Conservation (phyloP, 1,140 invertebrate genomes). For the Penaeus chinensis region DNA sequence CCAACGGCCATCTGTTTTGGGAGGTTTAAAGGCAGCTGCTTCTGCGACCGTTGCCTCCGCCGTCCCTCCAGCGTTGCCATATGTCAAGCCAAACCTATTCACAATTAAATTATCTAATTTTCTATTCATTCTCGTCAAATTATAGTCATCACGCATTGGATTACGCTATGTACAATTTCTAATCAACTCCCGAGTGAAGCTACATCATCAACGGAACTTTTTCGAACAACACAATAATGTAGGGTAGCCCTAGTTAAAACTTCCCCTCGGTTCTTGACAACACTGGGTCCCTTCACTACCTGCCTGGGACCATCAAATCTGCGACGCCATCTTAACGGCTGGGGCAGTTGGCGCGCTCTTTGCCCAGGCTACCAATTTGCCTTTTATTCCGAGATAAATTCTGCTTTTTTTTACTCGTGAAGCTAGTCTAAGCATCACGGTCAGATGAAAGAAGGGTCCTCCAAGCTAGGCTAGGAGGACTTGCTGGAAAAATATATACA, state of each 20-base stretch:
- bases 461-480: too few relatives aligned
- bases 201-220: too few relatives aligned
- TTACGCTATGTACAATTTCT: too few relatives aligned
- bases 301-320: conserved; percentile 53
- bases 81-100: background rate
- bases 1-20: conserved; percentile 46
- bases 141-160: background rate
- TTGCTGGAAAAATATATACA: too few relatives aligned
- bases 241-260: background rate
- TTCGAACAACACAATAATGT: too few relatives aligned
- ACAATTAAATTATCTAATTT: too few relatives aligned
- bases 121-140: background rate
- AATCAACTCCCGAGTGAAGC: too few relatives aligned
- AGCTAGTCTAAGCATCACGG: background rate
- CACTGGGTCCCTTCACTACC: conserved; percentile 41
- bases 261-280: conserved; percentile 49
- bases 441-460: too few relatives aligned
- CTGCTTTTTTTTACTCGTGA: background rate
- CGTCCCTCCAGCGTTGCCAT: conserved; percentile 43
- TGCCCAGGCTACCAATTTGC: conserved; percentile 22
- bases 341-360: conserved; percentile 50
- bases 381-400: too few relatives aligned
- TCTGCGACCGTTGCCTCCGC: conserved; percentile 49
- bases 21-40: conserved; percentile 56
- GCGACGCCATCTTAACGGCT: conserved; percentile 55